Base-by-base conservation (phyloP, 2,113 vertebrate genomes). In the Psittacara wagleri region DNA sequence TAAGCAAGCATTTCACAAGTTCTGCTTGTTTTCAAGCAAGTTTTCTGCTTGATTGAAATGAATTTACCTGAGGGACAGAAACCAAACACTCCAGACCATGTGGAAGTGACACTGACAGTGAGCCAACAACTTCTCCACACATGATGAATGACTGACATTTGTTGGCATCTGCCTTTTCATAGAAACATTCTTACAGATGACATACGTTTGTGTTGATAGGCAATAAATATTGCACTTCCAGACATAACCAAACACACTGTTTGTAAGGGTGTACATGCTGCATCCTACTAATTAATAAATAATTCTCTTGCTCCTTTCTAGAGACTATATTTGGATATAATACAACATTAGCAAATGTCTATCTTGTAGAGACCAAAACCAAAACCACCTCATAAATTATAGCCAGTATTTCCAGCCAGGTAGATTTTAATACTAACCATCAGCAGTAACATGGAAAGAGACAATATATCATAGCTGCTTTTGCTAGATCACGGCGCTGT, bases 11-110 rank as follows among this genome's bases (percentile, higher is more conserved):
- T 25, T 68, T 76, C 27, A 23, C 28, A 49, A 46, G 46, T 80
- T 86, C 43, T 63, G 64, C 18, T 35, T 80, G 25, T 84, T 79
- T 77, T 33, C 49, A 80, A 69, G 81, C 16, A 59, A 78, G 17
- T 14, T 68, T 90, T 72, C 83, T 61, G 68, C 54, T 55, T 81
- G 57, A n/a, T 7, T 12, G 35, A 90, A 57, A 5, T 52, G 17
- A 15, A 78, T 35, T 35, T 66, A 48, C 44, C 48, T 62, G 66
- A 81, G 83, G 31, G 29, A 85, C 35, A 88, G 62, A 83, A 94
- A 67, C 22, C 61, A 86, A 75, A 39, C 0, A 0, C 72, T 74
- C 39, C 43, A 19, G 33, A 35, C 14, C 2, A 2, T 0, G 2
- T 4, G 28, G 52, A 80, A 94, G 35, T 55, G 62, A 90, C 64